A percentile compares a stretch with the other conserved stretches of the same genome.
phyloP scores from a whole-genome alignment of 2,888 invertebrate species.

The Eulithis testata region DNA sequence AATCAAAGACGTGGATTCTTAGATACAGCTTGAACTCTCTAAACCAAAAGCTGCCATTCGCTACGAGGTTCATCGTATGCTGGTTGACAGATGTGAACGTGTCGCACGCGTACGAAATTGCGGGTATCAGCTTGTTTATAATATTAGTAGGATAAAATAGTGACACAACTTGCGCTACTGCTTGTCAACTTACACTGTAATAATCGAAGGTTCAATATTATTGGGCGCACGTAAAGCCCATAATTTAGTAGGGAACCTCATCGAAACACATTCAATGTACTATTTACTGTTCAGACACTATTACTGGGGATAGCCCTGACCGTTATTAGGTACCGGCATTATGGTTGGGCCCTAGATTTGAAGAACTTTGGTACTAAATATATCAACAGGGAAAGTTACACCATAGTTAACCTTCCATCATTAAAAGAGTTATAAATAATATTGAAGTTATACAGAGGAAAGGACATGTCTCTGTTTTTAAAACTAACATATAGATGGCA shows the following conservation, averaged over 20 bases:
- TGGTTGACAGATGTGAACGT: no score
- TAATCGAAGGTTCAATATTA: constrained; percentile 39
- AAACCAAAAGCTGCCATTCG: no score
- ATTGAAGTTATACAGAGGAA: no score
- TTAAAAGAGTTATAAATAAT: no score
- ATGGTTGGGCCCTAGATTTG: constrained; percentile 16
- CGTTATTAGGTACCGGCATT: constrained; percentile 21
- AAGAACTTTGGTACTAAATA: constrained; percentile 19
- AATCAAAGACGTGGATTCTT: no score
- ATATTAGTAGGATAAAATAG: no score
- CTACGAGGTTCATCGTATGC: no score
- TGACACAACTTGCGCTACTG: constrained; percentile 11
- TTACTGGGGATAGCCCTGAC: constrained; percentile 28
- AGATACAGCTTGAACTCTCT: no score
- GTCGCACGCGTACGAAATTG: no score
- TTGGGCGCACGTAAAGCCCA: constrained; percentile 50
- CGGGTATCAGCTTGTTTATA: no score
- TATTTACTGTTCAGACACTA: constrained; percentile 41
- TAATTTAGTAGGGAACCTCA: constrained; percentile 51
- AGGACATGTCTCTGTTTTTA: no score
- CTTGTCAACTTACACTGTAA: constrained; percentile 11
- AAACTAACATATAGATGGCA: no score
- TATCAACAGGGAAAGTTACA: constrained; percentile 1
- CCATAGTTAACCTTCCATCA: neutral
- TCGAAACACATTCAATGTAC: constrained; percentile 43